Evolutionary conservation across 2,888 invertebrate species (phyloP), one percentile per base, ranked within the genome.

Genomic region (Tenthredo notha): DNA sequence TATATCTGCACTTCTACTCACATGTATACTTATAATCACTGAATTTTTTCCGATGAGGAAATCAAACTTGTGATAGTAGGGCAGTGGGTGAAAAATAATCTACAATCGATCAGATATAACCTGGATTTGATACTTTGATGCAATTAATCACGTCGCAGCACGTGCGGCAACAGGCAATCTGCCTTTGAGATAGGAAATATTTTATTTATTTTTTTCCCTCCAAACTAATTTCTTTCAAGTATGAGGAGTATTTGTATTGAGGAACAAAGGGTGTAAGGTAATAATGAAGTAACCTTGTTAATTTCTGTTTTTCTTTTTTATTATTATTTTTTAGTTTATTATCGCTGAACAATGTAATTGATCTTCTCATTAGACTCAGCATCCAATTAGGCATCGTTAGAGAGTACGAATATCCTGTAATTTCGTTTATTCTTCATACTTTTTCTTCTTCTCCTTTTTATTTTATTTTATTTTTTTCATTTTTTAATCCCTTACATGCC

Each of bases 31-130:
- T 50, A 15, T 40, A 43, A 25, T 67, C 1, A 47, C 43, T 29
- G 25, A 47, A 50, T 33, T 58, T 61, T 40, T 10, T 58, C 40
- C 61, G 61, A 29, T 61, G 37, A 80, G 12, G 21, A 83, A 83
- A 18, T 47, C 29, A 9, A 65, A 43, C 25, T 40, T 40, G n/a
- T 54, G 47, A 40, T 65, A 83, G n/a, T 43, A 12, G 83, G 65
- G 43, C 67, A 83, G 67, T 83, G 33, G 83, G 83, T 83, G 50
- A 83, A 83, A 21, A 70, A 70, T 83, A 83, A 70, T 50, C 67
- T 50, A 70, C 70, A n/a, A 83, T 70, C 83, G 43, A 47, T 83
- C 65, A 37, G 47, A 29, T 67, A 83, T 12, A 15, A 29, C 43
- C n/a, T 29, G 43, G 67, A 67, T 70, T 83, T 70, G 47, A 67